Evolutionary conservation across 2,888 invertebrate genomes (phyloP), one percentile per base, ranked within the genome.

Genomic region (Phengaris alcon): DNA sequence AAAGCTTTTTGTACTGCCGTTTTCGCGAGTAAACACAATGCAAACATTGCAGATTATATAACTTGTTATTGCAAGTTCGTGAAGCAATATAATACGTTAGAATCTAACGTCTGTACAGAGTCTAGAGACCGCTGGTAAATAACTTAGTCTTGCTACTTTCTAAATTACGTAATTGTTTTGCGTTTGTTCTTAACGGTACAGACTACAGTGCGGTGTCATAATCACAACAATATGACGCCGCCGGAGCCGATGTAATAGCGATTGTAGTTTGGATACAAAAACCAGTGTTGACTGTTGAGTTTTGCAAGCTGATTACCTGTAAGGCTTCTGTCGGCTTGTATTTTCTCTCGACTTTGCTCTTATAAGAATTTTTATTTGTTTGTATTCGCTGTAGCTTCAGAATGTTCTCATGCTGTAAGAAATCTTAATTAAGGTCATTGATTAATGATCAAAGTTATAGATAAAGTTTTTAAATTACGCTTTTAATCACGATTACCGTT

Each of bases 91-190:
- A 51, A 54, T 51, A 54, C 54, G 54, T 54, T 68, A 44, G 51
- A 9, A 68, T 35, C 68, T 68, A 74, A 74, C 73, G 59, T 68
- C 75, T 75, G 74, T 72, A 74, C 74, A 74, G 74, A 78, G 73
- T 73, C 75, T 76, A 77, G 64, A 76, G 51, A 77, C 73, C 75
- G 64, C 70, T 52, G 73, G 74, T 68, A 77, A 75, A 79, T 75
- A 78, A 80, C 79, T 77, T 73, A 77, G 77, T 75, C 76, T 78
- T 75, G 83, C 72, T 35, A 85, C 88, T 88, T 87, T 88, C 87
- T 85, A 86, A 80, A 78, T 88, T 88, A 82, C 82, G 82, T 81
- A 88, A 89, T 83, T 79, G 81, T 84, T 86, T 85, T 80, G 82
- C 83, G 82, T 84, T 85, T 85, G 86, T 84, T 87, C 86, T 85